These are phyloP conservation scores for Apogon talboti DNA, from an alignment of 2,797 vertebrate species.

Conservation along the genomic window DNA sequence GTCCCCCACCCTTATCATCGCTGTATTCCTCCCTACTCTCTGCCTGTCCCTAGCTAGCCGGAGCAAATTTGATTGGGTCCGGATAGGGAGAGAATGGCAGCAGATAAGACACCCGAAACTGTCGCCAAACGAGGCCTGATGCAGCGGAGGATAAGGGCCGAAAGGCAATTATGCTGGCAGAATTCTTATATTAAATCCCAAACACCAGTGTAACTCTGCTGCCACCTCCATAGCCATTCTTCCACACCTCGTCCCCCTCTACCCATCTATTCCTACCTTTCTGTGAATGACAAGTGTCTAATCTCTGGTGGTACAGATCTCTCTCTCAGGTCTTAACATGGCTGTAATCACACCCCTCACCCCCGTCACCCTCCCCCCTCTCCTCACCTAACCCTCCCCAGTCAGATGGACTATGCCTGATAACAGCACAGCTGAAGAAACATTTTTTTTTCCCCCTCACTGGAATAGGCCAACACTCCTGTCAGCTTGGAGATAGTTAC, in stretches of 20 bases:
- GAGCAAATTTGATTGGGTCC: slow-evolving; percentile 85
- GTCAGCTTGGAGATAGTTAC: slow-evolving; percentile 72
- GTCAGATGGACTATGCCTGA: slow-evolving; percentile 71
- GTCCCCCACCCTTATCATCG: slow-evolving; percentile 70
- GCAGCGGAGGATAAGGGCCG: slow-evolving; percentile 81
- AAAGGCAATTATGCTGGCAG: slow-evolving; percentile 81
- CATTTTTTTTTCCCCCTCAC: slow-evolving; percentile 35
- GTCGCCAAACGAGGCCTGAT: slow-evolving; percentile 83
- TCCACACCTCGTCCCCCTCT: slow-evolving; percentile 49
- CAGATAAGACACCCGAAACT: slow-evolving; percentile 84
- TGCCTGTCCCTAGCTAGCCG: slow-evolving; percentile 73
- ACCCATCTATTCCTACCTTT: slow-evolving; percentile 52
- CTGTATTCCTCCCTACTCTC: slow-evolving; percentile 65
- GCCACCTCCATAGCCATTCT: slow-evolving; percentile 49
- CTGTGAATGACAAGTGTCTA: slow-evolving; percentile 80
- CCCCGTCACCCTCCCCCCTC: slow-evolving; percentile 2
- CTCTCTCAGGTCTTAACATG: slow-evolving; percentile 76
- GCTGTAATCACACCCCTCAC: slow-evolving; percentile 72
- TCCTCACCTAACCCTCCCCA: slow-evolving; percentile 28
- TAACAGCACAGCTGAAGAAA: slow-evolving; percentile 59
- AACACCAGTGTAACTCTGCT: slow-evolving; percentile 54
- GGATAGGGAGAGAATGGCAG: slow-evolving; percentile 83
- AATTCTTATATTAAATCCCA: slow-evolving; percentile 83
- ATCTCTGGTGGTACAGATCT: slow-evolving; percentile 81
- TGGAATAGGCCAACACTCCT: slow-evolving; percentile 66